Conservation (phyloP, 2,888 invertebrate genomes). For the Dendrolimus houi region DNA sequence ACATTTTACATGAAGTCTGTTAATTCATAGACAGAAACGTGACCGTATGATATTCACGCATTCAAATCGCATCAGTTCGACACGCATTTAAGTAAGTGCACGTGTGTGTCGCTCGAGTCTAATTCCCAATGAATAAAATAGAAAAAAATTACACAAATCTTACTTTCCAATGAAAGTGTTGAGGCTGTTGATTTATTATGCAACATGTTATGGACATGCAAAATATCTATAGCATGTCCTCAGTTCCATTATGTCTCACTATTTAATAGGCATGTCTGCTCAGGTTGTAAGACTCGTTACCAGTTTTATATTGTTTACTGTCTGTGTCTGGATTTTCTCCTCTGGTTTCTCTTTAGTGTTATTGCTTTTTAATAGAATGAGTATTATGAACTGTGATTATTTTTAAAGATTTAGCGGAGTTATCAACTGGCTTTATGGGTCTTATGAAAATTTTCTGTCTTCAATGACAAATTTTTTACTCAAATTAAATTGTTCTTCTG, state of each 20-base stretch:
- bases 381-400: too few relatives aligned
- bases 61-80: conserved; percentile 25
- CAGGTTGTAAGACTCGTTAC: too few relatives aligned
- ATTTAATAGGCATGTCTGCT: neutral
- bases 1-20: too few relatives aligned
- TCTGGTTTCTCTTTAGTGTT: too few relatives aligned
- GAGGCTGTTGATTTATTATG: neutral
- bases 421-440: too few relatives aligned
- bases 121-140: conserved; percentile 7
- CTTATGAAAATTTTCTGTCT: too few relatives aligned
- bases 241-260: neutral
- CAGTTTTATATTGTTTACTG: too few relatives aligned
- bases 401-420: too few relatives aligned
- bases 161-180: conserved; percentile 3
- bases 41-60: conserved; percentile 14
- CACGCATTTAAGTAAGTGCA: conserved; percentile 19
- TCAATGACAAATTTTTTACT: too few relatives aligned
- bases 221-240: neutral
- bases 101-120: conserved; percentile 10
- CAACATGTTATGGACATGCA: neutral
- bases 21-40: neutral
- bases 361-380: too few relatives aligned
- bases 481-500: too few relatives aligned
- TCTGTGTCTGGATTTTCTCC: too few relatives aligned
- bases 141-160: conserved; percentile 1